These are phyloP conservation scores for Theodoxus fluviatilis DNA, from an alignment of 2,888 invertebrate species.

Conservation along the genomic window DNA sequence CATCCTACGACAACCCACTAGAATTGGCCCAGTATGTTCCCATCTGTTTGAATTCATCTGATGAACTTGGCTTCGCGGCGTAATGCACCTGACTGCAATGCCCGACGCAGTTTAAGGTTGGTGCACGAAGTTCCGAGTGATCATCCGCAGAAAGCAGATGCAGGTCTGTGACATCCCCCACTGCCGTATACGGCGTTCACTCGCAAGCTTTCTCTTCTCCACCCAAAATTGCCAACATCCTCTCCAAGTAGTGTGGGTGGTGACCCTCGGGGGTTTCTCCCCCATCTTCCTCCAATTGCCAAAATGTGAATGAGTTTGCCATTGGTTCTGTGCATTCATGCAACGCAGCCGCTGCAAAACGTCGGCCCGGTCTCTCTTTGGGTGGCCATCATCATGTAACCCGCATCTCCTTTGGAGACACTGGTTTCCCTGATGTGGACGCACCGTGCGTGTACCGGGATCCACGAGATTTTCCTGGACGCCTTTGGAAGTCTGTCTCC, in stretches of 20 bases:
- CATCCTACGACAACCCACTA: not conserved
- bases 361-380: slow-evolving; percentile 15
- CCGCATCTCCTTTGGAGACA: not conserved
- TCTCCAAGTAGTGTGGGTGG: slow-evolving; percentile 24
- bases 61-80: slow-evolving; percentile 29
- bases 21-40: not conserved
- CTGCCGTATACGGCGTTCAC: slow-evolving; percentile 19
- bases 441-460: slow-evolving; percentile 27
- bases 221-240: slow-evolving; percentile 26
- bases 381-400: slow-evolving; percentile 12
- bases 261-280: not conserved
- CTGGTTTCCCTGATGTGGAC: not conserved
- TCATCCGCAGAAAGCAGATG: no score
- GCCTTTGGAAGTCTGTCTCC: not conserved
- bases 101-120: slow-evolving; percentile 27
- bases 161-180: no score
- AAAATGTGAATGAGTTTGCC: slow-evolving; percentile 36
- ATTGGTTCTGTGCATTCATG: slow-evolving; percentile 36
- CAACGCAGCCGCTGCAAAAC: slow-evolving; percentile 34
- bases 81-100: slow-evolving; percentile 29
- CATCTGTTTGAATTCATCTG: slow-evolving; percentile 28
- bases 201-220: slow-evolving; percentile 25
- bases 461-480: slow-evolving; percentile 24
- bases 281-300: slow-evolving; percentile 29
- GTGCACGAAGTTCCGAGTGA: no score